Evolutionary conservation across 2,113 vertebrate species (phyloP), one percentile per base, ranked within the genome.

Genomic region (Diadophis punctatus): DNA sequence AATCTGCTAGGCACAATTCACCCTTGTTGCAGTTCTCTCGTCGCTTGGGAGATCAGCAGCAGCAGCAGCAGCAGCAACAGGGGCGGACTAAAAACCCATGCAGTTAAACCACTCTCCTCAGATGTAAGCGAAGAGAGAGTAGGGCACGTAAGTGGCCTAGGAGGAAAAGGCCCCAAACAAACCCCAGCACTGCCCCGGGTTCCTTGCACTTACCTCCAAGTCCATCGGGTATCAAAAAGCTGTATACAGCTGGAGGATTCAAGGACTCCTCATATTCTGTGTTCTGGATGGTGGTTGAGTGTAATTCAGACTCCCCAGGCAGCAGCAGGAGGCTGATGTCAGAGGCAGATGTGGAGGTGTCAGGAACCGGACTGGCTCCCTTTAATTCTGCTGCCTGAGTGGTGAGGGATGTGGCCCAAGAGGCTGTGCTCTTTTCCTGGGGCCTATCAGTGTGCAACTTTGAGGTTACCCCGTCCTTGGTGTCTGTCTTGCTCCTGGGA

Each of bases 241-340:
- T 95, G 89, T 95, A 95, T 88, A 96, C 90, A 22, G 92, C 63
- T 0, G 94, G 95, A 1, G 96, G 92, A 39, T 96, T 94, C 60
- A 95, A 93, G 53, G 95, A 96, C 91, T 97, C 95, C 87, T 95
- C 12, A 1, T 93, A 96, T 34, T 92, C 68, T 53, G 34, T 87
- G 46, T 93, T 93, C 53, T 90, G n/a, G 14, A 46, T 86, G 2
- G 85, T 91, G 0, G 93, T 90, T 11, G 91, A 90, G 3, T 92
- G 91, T 48, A 95, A 89, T 18, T 96, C 60, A 14, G 95, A 90
- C n/a, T 96, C 93, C 1, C 93, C 89, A 1, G 94, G 91, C 30
- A 96, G 84, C 55, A 95, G 88, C 27, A 95, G 88, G 20, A 95
- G 93, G 9, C 68, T 92, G 39, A 89, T 56, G 86, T 91, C 60